Conservation (phyloP, 2,113 vertebrate species). For the Tupaia tana region DNA sequence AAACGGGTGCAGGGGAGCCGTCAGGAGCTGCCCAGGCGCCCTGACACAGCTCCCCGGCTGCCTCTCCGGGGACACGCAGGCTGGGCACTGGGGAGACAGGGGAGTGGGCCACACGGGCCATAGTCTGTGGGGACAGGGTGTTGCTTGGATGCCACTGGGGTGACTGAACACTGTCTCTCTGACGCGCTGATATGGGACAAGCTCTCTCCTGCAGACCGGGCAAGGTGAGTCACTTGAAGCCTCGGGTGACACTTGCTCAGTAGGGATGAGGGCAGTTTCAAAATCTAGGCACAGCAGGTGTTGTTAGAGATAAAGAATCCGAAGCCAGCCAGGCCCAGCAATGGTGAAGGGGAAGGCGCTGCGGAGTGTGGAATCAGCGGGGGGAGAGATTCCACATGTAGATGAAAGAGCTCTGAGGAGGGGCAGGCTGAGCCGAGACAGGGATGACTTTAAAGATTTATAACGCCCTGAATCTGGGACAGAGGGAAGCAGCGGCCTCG, state of each 20-base stretch:
- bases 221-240: not conserved
- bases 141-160: not conserved
- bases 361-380: constrained; percentile 1
- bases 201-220: not conserved
- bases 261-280: not conserved
- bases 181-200: not conserved
- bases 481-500: not conserved
- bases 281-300: not conserved
- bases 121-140: not conserved
- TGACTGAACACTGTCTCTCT: not conserved
- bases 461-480: constrained; percentile 23
- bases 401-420: not conserved
- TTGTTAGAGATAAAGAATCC: not conserved
- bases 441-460: not conserved
- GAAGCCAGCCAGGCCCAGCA: not conserved
- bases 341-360: not conserved
- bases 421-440: not conserved
- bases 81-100: not conserved
- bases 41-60: not conserved
- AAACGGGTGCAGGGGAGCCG: constrained; percentile 18
- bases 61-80: not conserved
- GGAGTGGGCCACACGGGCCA: not conserved
- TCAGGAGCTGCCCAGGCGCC: constrained; percentile 3
- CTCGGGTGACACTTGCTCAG: not conserved
- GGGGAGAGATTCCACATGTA: not conserved